Evolutionary conservation across 2,888 invertebrate genomes (phyloP), one percentile per base, ranked within the genome.

Genomic region (Notodonta dromedarius): DNA sequence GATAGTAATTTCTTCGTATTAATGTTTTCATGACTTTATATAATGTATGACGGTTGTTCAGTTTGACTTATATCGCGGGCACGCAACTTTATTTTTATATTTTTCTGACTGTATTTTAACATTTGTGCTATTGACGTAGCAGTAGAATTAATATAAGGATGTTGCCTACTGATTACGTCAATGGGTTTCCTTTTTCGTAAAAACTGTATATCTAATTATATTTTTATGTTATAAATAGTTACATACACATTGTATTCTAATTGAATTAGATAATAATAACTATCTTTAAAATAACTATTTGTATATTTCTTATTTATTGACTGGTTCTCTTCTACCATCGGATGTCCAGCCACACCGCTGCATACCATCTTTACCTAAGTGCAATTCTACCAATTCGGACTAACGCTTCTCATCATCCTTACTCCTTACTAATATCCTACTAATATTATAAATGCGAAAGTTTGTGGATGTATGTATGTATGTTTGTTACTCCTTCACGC

Each of bases 181-280:
- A 46, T n/a, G 46, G 46, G 13, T 46, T n/a, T 46, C 46, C 46
- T 46, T 46, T 46, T 44, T 44, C 11, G 12, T 46, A 46, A 46
- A n/a, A 46, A n/a, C 13, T n/a, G 35, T 6, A 11, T n/a, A 46
- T 46, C n/a, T 46, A 46, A 46, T 46, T n/a, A 13, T 24, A 24
- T 42, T 42, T 11, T 46, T 46, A 46, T 46, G n/a, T 46, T n/a
- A n/a, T n/a, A n/a, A 46, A 56, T 69, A 44, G 44, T 44, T 62
- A 59, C 62, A 57, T 58, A 61, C 60, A 58, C 59, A 64, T 59
- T 46, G 46, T 46, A 46, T 46, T 46, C 46, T n/a, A 46, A 46
- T 46, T n/a, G n/a, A 46, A 46, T 46, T n/a, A 46, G 13, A 11
- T 46, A 13, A 46, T 42, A 42, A 42, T 42, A 42, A 4, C 9